A percentile compares a stretch with the other conserved stretches of the same genome.
phyloP scores from a whole-genome alignment of 2,113 vertebrate genomes.

The Dicaeum eximium region DNA sequence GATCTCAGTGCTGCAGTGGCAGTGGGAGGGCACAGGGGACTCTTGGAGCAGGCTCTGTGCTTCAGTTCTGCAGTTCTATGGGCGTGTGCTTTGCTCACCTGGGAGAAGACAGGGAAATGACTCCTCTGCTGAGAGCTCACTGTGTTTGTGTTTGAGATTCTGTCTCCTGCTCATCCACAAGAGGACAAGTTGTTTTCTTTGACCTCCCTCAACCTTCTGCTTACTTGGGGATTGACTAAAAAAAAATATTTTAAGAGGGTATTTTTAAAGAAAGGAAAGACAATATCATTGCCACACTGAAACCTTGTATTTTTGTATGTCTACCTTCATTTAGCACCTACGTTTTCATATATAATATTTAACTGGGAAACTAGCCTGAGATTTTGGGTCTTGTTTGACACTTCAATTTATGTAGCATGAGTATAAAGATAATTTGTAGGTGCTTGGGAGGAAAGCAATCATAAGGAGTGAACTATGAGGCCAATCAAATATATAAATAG shows the following conservation, averaged over 20 bases:
- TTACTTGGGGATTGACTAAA: background rate
- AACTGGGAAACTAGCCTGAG: background rate
- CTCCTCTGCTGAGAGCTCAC: background rate
- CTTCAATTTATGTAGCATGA: background rate
- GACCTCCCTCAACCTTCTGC: background rate
- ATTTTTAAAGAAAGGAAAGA: background rate
- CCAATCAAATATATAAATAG: background rate
- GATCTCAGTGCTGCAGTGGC: background rate
- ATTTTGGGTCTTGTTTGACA: background rate
- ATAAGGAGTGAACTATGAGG: background rate
- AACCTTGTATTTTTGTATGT: background rate
- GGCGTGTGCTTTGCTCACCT: background rate
- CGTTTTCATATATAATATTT: background rate
- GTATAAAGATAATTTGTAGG: rapidly evolving
- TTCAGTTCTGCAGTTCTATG: background rate
- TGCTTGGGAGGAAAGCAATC: background rate
- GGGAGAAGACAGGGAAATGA: background rate
- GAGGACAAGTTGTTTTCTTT: background rate
- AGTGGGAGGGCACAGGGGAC: background rate
- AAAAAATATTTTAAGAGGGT: background rate
- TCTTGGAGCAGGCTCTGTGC: background rate
- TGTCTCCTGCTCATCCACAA: background rate
- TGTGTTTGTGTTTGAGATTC: background rate
- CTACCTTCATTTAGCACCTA: background rate
- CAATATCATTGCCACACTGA: background rate